Base-by-base conservation (phyloP, 1,140 invertebrate species). In the Eriosoma lanigerum region DNA sequence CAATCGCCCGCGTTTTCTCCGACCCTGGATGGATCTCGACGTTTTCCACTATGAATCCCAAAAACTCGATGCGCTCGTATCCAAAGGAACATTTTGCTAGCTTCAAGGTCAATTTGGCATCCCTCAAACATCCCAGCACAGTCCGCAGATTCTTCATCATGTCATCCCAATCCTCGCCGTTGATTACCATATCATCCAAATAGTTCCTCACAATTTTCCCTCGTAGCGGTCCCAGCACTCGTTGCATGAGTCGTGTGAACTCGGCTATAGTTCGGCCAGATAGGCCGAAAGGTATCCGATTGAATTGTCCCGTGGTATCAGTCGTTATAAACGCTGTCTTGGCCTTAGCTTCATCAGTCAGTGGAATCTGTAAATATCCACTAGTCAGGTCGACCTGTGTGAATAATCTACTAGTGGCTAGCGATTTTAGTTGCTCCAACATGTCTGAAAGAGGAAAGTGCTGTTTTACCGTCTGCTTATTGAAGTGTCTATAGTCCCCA, bases 201-300 rank as follows among this genome's bases (percentile, higher is more conserved):
- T 66, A 66, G 17, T 66, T 32, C 29, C 38, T 15, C 12, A 38
- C 62, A 1, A 58, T 68, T 32, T 38, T 38, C 19, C 32, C 29
- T 1, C 29, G 24, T n/a, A 64, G 19, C 0, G 26, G 26, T 38
- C 82, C 82, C 12, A 85, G 60, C 17, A 84, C 83, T n/a, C 81
- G 81, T 62, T 85, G 84, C 54, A 85, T 85, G 15, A 82, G 50
- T 13, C 83, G 26, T 58, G 84, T 82, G 81, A 85, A 85, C 84
- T 80, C 76, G 9, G n/a, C 58, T 2, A 81, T 46, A 64, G 32
- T 81, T n/a, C n/a, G n/a, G 8, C 44, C 46, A 0, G 44, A 32
- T 12, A 82, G 44, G 0, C 82, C 83, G 68, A 83, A 83, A 32
- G 81, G 81, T 9, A 81, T 60, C 6, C 70, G 21, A 15, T 10